phyloP scores from a whole-genome alignment of 2,888 invertebrate genomes.

The Dicycla oo region DNA sequence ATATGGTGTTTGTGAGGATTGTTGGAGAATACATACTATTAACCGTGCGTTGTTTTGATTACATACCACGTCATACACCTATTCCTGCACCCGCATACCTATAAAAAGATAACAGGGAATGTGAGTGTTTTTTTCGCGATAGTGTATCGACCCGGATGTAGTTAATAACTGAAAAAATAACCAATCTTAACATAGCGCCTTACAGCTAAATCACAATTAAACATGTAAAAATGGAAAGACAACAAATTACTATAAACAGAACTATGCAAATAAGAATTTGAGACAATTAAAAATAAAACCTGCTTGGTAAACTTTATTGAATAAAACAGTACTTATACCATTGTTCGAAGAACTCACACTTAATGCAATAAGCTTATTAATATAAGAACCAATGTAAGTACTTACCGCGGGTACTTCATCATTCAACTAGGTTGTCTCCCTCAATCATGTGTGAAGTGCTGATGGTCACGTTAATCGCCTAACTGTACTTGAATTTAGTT shows the following conservation, averaged over 20 bases:
- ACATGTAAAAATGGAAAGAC: not conserved
- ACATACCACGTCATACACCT: too few relatives aligned
- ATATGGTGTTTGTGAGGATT: too few relatives aligned
- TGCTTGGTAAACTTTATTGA: not conserved
- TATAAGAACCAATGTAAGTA: too few relatives aligned
- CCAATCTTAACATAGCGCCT: too few relatives aligned
- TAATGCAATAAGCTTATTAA: not conserved
- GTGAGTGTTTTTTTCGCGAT: not conserved
- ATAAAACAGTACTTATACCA: too few relatives aligned
- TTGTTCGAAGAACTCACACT: not conserved
- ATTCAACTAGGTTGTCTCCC: slow-evolving; percentile 12
- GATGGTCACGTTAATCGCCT: slow-evolving; percentile 36
- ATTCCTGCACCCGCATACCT: too few relatives aligned
- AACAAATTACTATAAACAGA: not conserved
- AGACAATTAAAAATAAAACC: not conserved
- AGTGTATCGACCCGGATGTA: not conserved
- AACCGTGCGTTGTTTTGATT: too few relatives aligned
- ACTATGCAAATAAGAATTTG: not conserved
- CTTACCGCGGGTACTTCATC: too few relatives aligned
- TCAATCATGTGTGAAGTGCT: slow-evolving; percentile 32
- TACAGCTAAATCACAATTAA: not conserved
- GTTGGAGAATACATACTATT: too few relatives aligned
- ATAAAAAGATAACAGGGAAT: slow-evolving; percentile 10
- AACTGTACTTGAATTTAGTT: slow-evolving; percentile 37
- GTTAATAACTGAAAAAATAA: too few relatives aligned